Percentiles rank a stretch among this genome's conserved stretches.
These are phyloP conservation scores for Hestina assimilis DNA, from an alignment of 1,140 invertebrate species.

Conservation along the genomic window DNA sequence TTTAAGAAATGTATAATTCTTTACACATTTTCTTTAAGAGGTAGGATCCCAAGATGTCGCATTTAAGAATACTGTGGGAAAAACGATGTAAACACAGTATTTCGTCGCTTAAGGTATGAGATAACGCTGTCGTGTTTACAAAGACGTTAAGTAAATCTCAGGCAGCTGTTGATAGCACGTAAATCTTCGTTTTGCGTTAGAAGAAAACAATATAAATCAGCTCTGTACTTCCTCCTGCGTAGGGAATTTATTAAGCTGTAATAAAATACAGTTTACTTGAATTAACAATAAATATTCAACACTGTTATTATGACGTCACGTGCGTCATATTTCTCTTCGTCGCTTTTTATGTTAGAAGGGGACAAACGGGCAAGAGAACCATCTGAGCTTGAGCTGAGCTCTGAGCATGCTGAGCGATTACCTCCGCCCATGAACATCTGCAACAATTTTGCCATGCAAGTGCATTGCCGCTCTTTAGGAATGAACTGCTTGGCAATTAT, in stretches of 20 bases:
- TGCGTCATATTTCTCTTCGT: too few relatives aligned
- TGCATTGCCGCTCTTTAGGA: too few relatives aligned
- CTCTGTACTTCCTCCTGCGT: conserved; percentile 15
- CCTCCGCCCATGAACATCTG: too few relatives aligned
- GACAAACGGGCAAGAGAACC: too few relatives aligned
- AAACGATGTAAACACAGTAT: conserved; percentile 13
- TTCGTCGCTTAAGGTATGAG: conserved; percentile 24
- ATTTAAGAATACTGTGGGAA: conserved; percentile 2
- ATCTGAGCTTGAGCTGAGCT: too few relatives aligned
- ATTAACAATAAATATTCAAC: conserved; percentile 2
- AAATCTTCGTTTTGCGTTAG: conserved; percentile 29
- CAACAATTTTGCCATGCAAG: too few relatives aligned
- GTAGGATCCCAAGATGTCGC: conserved; percentile 23
- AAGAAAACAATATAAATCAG: conserved; percentile 34
- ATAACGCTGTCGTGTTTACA: conserved; percentile 30
- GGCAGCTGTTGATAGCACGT: conserved; percentile 30
- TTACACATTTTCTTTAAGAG: conserved; percentile 10
- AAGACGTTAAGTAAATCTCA: conserved; percentile 33
- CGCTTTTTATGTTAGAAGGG: too few relatives aligned
- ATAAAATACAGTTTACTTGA: conserved; percentile 10
- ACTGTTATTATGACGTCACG: too few relatives aligned
- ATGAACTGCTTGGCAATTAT: too few relatives aligned
- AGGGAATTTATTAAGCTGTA: conserved; percentile 17
- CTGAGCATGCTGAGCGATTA: too few relatives aligned
- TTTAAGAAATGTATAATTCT: conserved; percentile 12